These are phyloP conservation scores for Emys orbicularis DNA, from an alignment of 2,797 vertebrate species.

Conservation along the genomic window DNA sequence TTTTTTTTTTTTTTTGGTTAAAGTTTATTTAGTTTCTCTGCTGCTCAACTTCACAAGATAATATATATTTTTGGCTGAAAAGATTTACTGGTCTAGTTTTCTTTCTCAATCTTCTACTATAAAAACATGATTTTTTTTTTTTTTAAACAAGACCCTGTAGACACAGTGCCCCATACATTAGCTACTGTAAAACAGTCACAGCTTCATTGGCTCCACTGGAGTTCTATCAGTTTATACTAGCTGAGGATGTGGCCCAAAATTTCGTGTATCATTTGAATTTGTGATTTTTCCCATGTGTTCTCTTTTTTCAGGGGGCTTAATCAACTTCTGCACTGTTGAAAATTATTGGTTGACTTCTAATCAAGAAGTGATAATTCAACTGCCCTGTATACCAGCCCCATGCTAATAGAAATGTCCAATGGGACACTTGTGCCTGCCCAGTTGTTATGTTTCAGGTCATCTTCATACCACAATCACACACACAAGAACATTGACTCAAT, in stretches of 20 bases:
- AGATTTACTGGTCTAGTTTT: constrained; percentile 51
- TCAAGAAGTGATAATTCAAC: neutral
- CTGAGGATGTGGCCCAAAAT: constrained; percentile 18
- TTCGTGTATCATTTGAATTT: neutral
- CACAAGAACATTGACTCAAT: neutral
- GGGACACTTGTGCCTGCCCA: neutral
- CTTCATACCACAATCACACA: neutral
- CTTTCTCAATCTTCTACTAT: constrained; percentile 46
- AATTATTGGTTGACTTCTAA: neutral
- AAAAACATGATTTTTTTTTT: neutral
- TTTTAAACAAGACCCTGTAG: neutral
- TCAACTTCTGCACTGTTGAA: constrained; percentile 21
- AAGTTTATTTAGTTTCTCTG: constrained; percentile 83
- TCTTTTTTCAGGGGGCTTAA: constrained; percentile 32
- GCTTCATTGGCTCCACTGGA: constrained; percentile 9
- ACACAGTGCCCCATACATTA: neutral
- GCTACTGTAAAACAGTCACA: neutral
- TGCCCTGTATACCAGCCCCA: neutral
- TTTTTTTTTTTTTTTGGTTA: constrained; percentile 78
- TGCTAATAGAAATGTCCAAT: neutral
- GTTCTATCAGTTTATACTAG: neutral
- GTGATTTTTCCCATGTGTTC: constrained; percentile 21
- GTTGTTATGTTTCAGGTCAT: neutral
- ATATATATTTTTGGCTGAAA: constrained; percentile 61
- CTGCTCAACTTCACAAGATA: constrained; percentile 82